Percentiles rank a stretch among this genome's conserved stretches.
Conservation (phyloP, 2,888 invertebrate species). For the Synanthedon andrenaeformis region DNA sequence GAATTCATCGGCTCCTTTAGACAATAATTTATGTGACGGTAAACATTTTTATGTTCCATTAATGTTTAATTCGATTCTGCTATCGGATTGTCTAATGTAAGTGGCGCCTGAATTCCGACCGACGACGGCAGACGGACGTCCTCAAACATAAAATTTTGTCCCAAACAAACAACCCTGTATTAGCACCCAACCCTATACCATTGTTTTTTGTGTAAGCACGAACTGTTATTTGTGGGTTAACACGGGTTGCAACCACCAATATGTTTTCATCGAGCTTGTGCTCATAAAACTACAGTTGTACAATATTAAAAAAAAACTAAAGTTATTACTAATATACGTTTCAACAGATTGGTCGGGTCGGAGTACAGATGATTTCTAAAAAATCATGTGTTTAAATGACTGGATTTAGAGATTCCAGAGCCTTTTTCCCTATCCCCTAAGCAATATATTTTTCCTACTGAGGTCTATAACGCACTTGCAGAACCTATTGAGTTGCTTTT, state of each 20-base stretch:
- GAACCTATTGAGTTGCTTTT: too few relatives aligned
- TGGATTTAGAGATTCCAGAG: too few relatives aligned
- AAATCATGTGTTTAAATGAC: too few relatives aligned
- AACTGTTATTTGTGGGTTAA: conserved; percentile 47
- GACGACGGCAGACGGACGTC: conserved; percentile 37
- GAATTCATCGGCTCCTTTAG: conserved; percentile 61
- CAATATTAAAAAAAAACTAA: conserved; percentile 26
- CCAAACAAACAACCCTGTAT: conserved; percentile 57
- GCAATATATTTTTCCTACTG: too few relatives aligned
- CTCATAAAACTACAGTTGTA: conserved; percentile 25
- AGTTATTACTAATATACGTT: too few relatives aligned
- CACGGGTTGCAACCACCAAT: conserved; percentile 7
- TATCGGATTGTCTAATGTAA: conserved; percentile 61
- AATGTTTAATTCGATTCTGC: conserved; percentile 51
- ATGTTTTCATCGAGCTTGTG: too few relatives aligned
- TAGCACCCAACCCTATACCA: conserved; percentile 36
- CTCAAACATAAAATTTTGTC: conserved; percentile 52
- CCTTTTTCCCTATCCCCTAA: too few relatives aligned
- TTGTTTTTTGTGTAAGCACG: conserved; percentile 60
- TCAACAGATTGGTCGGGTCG: too few relatives aligned
- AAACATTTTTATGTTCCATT: conserved; percentile 65
- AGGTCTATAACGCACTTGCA: too few relatives aligned
- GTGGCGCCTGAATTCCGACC: conserved; percentile 57
- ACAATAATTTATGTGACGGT: conserved; percentile 61
- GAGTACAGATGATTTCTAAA: too few relatives aligned